Base-by-base conservation (phyloP, 2,797 vertebrate genomes). In the Coranthus polyacanthus region DNA sequence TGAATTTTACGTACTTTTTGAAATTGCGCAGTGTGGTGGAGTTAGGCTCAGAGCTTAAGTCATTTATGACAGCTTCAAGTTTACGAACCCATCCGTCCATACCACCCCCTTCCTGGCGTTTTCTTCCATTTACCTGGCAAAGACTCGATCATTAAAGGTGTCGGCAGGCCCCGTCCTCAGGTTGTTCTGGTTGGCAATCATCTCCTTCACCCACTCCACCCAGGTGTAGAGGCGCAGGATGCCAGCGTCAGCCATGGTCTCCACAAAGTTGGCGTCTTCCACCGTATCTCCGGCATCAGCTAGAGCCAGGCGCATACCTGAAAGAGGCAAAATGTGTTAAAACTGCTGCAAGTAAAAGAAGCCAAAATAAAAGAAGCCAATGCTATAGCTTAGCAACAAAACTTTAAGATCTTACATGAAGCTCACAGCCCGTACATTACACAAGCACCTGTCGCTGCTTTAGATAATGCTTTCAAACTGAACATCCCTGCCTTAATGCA, bases 131-230 rank as follows among this genome's bases (percentile, higher is more conserved):
- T 82, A 99, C 97, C 98, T 99, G 88, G 89, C 90, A 82, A 99
- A 99, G 69, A 99, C 98, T 22, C 95, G 88, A 61, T 99, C 98
- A 3, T 99, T 98, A 91, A 97, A 98, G 18, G 97, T 95, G 85
- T 84, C 89, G 0, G 94, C 91, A 26, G 95, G 92, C 22, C 97
- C 96, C 0, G 94, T 96, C 86, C 97, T 94, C 58, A 99, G 91
- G 82, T 92, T 97, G 91, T 95, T 92, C 86, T 95, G 94, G 89
- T 96, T 98, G 75, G 95, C 95, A 20, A 98, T 94, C 95, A 98
- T 98, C 92, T 99, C 98, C 89, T 98, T 99, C 56, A 99, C 98
- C 97, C 98, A 99, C 60, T 99, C 98, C 54, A 98, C 94, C 98
- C 98, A 99, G 0, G 96, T 96, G 88, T 96, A 98, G 9, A 99